A percentile compares a stretch with the other conserved stretches of the same genome.
Evolutionary conservation across 1,140 invertebrate genomes (phyloP).

Genomic region (Sinonovacula constricta): DNA sequence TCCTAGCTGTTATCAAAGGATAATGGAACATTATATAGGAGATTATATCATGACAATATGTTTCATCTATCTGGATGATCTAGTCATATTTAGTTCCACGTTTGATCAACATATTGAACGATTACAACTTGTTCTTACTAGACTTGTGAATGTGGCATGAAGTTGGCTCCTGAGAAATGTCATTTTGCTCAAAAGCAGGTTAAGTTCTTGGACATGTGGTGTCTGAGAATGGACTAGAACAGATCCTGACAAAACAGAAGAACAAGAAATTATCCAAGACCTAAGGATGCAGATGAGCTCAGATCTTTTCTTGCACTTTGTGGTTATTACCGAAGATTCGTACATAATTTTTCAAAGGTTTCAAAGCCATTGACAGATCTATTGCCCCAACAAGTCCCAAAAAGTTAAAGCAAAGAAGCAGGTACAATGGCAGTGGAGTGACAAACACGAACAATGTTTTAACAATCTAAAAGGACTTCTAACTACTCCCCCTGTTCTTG

Average conservation of each 20-base stretch:
- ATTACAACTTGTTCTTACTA: not conserved
- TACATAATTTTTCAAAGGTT: not conserved
- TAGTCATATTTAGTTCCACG: not conserved
- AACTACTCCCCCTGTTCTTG: not conserved
- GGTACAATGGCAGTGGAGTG: not conserved
- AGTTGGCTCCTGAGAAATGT: not conserved
- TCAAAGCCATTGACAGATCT: not conserved
- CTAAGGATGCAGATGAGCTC: slow-evolving; percentile 3
- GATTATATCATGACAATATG: slow-evolving; percentile 16
- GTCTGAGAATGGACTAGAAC: not conserved
- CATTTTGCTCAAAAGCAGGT: not conserved
- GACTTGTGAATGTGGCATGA: not conserved
- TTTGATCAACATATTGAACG: slow-evolving; percentile 8
- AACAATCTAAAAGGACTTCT: not conserved
- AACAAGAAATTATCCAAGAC: slow-evolving; percentile 1
- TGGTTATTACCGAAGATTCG: not conserved
- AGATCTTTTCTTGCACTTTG: slow-evolving; percentile 11
- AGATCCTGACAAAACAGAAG: slow-evolving; percentile 5
- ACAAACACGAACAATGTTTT: not conserved
- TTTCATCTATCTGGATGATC: slow-evolving; percentile 16
- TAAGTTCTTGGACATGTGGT: slow-evolving; percentile 2
- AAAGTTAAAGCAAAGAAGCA: not conserved
- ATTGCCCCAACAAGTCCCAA: not conserved
- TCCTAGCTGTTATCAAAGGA: not conserved
- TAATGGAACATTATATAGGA: not conserved